Conservation (phyloP, 2,888 invertebrate species). For the Andrena fulva region DNA sequence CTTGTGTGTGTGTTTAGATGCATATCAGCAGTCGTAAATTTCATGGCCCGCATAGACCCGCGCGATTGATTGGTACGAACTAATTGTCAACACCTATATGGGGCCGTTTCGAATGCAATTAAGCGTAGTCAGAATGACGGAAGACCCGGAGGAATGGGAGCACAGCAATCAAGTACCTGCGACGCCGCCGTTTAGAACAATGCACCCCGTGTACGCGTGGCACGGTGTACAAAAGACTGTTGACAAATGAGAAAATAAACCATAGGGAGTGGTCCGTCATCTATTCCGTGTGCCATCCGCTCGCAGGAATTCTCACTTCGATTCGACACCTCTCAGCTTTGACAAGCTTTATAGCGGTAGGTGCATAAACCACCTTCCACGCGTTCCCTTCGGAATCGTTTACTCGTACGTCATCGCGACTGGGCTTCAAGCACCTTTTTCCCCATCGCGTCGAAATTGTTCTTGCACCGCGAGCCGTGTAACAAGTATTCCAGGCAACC, state of each 20-base stretch:
- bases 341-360: neutral
- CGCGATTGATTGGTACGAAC: conserved; percentile 29
- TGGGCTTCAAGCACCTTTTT: too few relatives aligned
- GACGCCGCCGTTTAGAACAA: conserved; percentile 4
- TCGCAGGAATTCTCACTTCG: neutral
- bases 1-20: neutral
- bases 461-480: too few relatives aligned
- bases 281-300: conserved; percentile 1
- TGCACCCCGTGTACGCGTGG: neutral
- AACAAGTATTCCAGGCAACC: too few relatives aligned
- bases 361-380: conserved; percentile 2
- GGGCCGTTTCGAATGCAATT: conserved; percentile 39
- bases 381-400: conserved; percentile 8
- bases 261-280: conserved; percentile 15
- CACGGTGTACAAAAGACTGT: neutral
- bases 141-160: conserved; percentile 9
- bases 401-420: neutral
- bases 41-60: neutral
- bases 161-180: conserved; percentile 13
- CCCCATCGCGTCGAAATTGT: too few relatives aligned
- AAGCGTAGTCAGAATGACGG: conserved; percentile 34
- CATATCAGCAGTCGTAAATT: conserved; percentile 4
- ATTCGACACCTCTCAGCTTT: conserved; percentile 1
- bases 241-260: conserved; percentile 35
- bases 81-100: conserved; percentile 36